phyloP scores from a whole-genome alignment of 2,797 vertebrate species.

The Cirrhinus molitorella region DNA sequence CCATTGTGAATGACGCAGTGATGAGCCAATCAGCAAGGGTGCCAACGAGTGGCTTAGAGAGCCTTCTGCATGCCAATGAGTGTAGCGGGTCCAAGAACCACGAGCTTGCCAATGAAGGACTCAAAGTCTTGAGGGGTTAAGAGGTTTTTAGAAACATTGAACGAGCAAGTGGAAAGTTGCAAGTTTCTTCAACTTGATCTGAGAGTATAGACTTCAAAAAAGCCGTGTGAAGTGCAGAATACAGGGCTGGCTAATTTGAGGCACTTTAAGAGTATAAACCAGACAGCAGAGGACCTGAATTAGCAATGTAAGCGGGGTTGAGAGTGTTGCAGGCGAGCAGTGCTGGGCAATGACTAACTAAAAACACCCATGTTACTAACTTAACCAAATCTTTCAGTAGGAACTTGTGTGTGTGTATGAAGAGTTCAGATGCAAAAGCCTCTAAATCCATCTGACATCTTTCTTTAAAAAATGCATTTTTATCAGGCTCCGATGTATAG shows the following conservation, averaged over 20 bases:
- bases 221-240: constrained; percentile 9
- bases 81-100: constrained; percentile 30
- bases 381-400: not conserved
- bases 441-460: too few species aligned
- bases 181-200: constrained; percentile 26
- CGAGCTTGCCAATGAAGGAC: constrained; percentile 36
- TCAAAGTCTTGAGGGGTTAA: constrained; percentile 38
- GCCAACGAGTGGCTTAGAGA: constrained; percentile 50
- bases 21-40: constrained; percentile 58
- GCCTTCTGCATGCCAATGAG: constrained; percentile 54
- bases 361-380: not conserved
- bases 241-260: constrained; percentile 6
- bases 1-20: constrained; percentile 76
- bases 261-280: not conserved
- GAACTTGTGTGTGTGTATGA: not conserved
- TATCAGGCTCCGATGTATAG: too few species aligned
- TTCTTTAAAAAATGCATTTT: too few species aligned
- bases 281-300: not conserved
- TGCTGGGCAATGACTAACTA: not conserved
- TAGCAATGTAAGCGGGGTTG: not conserved
- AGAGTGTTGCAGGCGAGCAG: not conserved
- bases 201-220: constrained; percentile 20
- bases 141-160: constrained; percentile 40
- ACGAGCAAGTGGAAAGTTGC: constrained; percentile 24
- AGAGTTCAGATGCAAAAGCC: too few species aligned